A percentile compares a stretch with the other conserved stretches of the same genome.
Conservation (phyloP, 2,888 invertebrate genomes). For the Muschampia plurimacula region DNA sequence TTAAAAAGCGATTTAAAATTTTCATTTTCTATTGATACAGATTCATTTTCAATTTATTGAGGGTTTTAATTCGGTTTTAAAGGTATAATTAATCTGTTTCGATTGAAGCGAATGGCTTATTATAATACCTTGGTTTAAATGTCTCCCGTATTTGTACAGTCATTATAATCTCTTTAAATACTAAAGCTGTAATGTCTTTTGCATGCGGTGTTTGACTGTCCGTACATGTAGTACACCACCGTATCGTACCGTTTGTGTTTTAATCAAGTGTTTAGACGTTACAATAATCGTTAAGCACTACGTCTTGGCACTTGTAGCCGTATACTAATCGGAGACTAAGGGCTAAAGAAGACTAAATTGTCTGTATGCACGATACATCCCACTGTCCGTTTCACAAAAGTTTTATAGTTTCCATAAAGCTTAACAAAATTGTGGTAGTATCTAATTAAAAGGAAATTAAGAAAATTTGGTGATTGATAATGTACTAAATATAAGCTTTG, state of each 20-base stretch:
- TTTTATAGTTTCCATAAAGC: neutral
- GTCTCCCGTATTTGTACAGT: constrained; percentile 40
- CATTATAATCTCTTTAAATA: constrained; percentile 8
- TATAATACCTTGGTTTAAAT: constrained; percentile 43
- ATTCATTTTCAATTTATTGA: neutral
- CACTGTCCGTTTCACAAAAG: neutral
- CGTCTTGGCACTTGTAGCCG: constrained; percentile 70
- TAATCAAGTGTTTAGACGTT: constrained; percentile 51
- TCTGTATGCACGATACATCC: constrained; percentile 9
- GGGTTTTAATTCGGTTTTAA: neutral
- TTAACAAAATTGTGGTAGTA: neutral
- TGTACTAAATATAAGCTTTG: too few species aligned
- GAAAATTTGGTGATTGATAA: too few species aligned
- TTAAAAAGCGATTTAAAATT: neutral
- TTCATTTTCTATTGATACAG: neutral
- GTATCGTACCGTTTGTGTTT: constrained; percentile 46
- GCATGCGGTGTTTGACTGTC: constrained; percentile 67
- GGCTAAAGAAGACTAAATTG: neutral
- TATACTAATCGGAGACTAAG: constrained; percentile 43
- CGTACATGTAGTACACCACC: constrained; percentile 44
- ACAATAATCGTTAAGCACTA: constrained; percentile 67
- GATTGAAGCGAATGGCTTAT: neutral
- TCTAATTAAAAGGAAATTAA: too few species aligned
- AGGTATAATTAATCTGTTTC: neutral
- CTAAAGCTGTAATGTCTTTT: constrained; percentile 49